Evolutionary conservation across 2,113 vertebrate genomes (phyloP), one percentile per base, ranked within the genome.

Genomic region (Pampusana beccarii): DNA sequence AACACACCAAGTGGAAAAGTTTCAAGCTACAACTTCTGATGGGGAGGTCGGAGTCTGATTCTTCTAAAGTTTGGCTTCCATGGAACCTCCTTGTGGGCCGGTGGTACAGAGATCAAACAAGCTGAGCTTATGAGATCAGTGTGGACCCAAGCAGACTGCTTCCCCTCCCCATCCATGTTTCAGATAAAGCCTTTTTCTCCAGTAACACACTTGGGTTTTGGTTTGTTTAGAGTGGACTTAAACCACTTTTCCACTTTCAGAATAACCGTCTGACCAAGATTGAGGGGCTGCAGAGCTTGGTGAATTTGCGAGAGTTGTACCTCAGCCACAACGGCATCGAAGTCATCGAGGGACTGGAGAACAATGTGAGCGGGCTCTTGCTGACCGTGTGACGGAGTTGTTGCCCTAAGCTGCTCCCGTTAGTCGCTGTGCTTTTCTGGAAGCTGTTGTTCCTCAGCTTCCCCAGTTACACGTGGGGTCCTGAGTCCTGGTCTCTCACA

Each of bases 181-280:
- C 2, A 50, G 65, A 53, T 16, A 17, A 64, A 6, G 42, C 17
- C 0, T 44, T 80, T 44, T 42, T 31, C 57, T 53, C 54, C 21
- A 6, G 0, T 13, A 54, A 6, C 21, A 33, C 2, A 0, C 16
- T 1, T 9, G 50, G 67, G 16, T 18, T 54, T 88, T 67, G 31
- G 26, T 23, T 73, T 80, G 36, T 64, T 53, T 54, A 58, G 48
- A 17, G 73, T 57, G 44, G n/a, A 29, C 7, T 87, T 72, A 25
- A 77, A 26, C 25, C 5, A 15, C 31, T 93, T 42, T 92, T 81
- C 4, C 34, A 2, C 64, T 96, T 97, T 4, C 98, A 99, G 99
- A 99, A 99, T 89, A 99, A 99, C 92, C 99, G 99, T 29, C 98
- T 99, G 96, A 99, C 99, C 44, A 99, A 99, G 98, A 99, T 99